Evolutionary conservation across 2,888 invertebrate genomes (phyloP).

Genomic region (Acleris sparsana): DNA sequence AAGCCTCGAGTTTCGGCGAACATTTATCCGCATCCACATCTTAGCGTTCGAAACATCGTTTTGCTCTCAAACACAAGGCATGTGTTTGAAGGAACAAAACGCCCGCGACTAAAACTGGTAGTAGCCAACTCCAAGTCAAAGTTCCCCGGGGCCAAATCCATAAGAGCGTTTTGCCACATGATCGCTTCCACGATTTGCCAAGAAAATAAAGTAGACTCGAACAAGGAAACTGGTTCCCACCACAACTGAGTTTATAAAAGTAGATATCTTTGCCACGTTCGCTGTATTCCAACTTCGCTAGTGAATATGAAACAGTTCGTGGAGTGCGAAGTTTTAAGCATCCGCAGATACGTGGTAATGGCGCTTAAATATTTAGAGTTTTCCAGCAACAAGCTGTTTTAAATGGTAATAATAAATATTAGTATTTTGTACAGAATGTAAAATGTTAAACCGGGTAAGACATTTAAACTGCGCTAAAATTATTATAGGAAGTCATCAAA

Average conservation of each 20-base stretch:
- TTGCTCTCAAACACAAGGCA: constrained; percentile 76
- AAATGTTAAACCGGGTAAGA: neutral
- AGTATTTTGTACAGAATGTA: neutral
- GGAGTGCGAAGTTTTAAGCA: constrained; percentile 39
- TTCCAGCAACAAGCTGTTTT: constrained; percentile 31
- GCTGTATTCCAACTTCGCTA: constrained; percentile 53
- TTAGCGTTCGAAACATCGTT: constrained; percentile 72
- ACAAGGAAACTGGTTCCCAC: constrained; percentile 68
- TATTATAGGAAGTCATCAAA: too few species aligned
- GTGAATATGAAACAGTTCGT: constrained; percentile 63
- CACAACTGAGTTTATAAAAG: constrained; percentile 69
- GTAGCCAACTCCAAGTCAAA: constrained; percentile 74
- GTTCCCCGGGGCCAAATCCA: constrained; percentile 79
- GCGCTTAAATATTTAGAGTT: constrained; percentile 36
- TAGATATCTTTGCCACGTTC: constrained; percentile 53
- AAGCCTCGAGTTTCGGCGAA: constrained; percentile 55
- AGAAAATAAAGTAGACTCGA: constrained; percentile 75
- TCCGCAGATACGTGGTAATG: constrained; percentile 37
- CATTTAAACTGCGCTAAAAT: neutral
- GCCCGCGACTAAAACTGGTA: constrained; percentile 49
- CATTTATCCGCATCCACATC: constrained; percentile 63
- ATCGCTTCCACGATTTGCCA: constrained; percentile 80
- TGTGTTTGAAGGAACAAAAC: constrained; percentile 41
- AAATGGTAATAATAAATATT: constrained; percentile 17
- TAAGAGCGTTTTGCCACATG: constrained; percentile 82